These are phyloP conservation scores for Dysidea cf. avara DNA, from an alignment of 37 sponge, comb jelly and placozoan genomes.

Conservation along the genomic window DNA sequence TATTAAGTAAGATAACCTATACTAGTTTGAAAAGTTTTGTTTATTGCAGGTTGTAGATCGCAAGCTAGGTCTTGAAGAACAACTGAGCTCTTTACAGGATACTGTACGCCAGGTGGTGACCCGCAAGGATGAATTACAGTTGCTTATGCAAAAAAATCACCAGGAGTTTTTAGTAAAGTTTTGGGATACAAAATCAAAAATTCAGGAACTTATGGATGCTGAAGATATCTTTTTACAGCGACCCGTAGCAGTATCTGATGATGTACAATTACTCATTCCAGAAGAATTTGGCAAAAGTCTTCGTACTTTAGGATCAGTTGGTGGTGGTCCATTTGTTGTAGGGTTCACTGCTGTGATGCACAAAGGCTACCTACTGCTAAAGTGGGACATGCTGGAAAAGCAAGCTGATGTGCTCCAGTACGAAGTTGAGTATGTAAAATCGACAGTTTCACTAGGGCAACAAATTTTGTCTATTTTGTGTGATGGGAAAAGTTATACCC, in stretches of 20 bases:
- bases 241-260: slow-evolving; percentile 24
- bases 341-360: too few species aligned
- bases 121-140: slow-evolving; percentile 40
- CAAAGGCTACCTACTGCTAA: slow-evolving; percentile 43
- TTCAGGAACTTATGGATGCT: slow-evolving; percentile 21
- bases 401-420: slow-evolving; percentile 11
- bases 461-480: too few species aligned
- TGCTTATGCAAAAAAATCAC: slow-evolving; percentile 15
- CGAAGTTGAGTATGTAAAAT: slow-evolving; percentile 60
- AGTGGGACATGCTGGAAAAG: slow-evolving; percentile 36
- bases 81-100: slow-evolving; percentile 20
- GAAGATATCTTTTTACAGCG: slow-evolving; percentile 42
- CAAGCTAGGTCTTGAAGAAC: slow-evolving; percentile 32
- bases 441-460: too few species aligned
- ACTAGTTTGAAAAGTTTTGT: too few species aligned
- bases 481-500: slow-evolving; percentile 32
- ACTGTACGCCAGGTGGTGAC: not conserved
- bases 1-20: too few species aligned
- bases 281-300: slow-evolving; percentile 15
- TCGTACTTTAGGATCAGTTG: slow-evolving; percentile 52
- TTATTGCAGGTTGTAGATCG: slow-evolving; percentile 27
- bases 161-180: slow-evolving; percentile 48
- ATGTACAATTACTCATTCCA: slow-evolving; percentile 48
- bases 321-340: slow-evolving; percentile 61
- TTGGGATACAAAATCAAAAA: not conserved